These are phyloP conservation scores for Coptotermes formosanus DNA, from an alignment of 1,140 invertebrate species.

Conservation along the genomic window DNA sequence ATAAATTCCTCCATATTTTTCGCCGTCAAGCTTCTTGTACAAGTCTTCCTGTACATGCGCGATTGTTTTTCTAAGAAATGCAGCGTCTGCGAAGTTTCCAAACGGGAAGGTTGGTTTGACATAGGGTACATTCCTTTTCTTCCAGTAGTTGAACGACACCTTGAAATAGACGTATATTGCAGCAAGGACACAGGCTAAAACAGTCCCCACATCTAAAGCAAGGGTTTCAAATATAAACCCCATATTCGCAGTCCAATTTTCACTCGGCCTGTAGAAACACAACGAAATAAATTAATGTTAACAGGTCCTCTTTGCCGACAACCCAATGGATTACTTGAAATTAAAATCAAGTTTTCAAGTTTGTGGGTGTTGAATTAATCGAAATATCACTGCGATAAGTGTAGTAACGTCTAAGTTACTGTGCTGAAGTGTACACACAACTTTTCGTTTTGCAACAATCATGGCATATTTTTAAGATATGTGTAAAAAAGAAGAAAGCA, in stretches of 20 bases:
- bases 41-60: slow-evolving; percentile 31
- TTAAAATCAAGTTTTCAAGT: too few species aligned
- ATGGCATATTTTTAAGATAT: too few species aligned
- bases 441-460: too few species aligned
- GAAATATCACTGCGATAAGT: too few species aligned
- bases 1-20: slow-evolving; percentile 16
- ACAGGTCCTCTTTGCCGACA: background rate
- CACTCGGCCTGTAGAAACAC: background rate
- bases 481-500: too few species aligned
- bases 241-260: background rate
- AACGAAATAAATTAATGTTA: background rate
- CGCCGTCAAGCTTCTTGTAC: slow-evolving; percentile 3
- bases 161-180: slow-evolving; percentile 39
- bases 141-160: slow-evolving; percentile 41
- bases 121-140: slow-evolving; percentile 38
- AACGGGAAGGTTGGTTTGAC: slow-evolving; percentile 38
- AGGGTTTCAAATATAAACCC: background rate
- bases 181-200: background rate
- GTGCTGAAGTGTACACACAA: too few species aligned
- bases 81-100: slow-evolving; percentile 32
- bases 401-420: too few species aligned
- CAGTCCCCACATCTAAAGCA: background rate
- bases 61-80: slow-evolving; percentile 27
- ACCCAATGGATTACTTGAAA: too few species aligned
- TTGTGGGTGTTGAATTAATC: too few species aligned